phyloP scores from a whole-genome alignment of 2,888 invertebrate genomes.

The Ptilodon capucinus region DNA sequence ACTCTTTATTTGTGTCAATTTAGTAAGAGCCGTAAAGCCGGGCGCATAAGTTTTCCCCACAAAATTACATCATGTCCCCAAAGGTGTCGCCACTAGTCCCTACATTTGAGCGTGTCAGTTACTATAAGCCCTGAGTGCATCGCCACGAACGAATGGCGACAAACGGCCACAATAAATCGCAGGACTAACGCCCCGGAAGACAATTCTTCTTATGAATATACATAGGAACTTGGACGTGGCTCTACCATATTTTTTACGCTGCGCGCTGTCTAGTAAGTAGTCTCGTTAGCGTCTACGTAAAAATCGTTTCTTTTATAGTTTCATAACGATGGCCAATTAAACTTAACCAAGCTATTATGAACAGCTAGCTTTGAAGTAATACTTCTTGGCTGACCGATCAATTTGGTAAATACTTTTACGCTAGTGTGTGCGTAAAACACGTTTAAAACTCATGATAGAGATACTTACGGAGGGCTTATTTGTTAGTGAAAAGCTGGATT shows the following conservation, averaged over 20 bases:
- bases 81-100: not conserved
- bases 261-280: too few relatives aligned
- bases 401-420: too few relatives aligned
- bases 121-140: not conserved
- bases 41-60: not conserved
- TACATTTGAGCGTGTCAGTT: not conserved
- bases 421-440: too few relatives aligned
- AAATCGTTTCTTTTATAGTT: too few relatives aligned
- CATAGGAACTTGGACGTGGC: not conserved
- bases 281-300: too few relatives aligned
- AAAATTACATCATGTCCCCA: not conserved
- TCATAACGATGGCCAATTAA: too few relatives aligned
- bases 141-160: slow-evolving; percentile 25
- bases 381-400: too few relatives aligned
- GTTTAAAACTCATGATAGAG: too few relatives aligned
- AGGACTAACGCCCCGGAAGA: slow-evolving; percentile 16
- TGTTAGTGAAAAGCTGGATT: not conserved
- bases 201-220: slow-evolving; percentile 3
- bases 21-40: not conserved
- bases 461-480: not conserved
- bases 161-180: slow-evolving; percentile 30
- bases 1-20: too few relatives aligned
- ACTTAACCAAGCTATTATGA: too few relatives aligned
- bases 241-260: too few relatives aligned
- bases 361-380: too few relatives aligned